Base-by-base conservation (phyloP, 2,113 vertebrate genomes). In the Sylvicapra grimmia region DNA sequence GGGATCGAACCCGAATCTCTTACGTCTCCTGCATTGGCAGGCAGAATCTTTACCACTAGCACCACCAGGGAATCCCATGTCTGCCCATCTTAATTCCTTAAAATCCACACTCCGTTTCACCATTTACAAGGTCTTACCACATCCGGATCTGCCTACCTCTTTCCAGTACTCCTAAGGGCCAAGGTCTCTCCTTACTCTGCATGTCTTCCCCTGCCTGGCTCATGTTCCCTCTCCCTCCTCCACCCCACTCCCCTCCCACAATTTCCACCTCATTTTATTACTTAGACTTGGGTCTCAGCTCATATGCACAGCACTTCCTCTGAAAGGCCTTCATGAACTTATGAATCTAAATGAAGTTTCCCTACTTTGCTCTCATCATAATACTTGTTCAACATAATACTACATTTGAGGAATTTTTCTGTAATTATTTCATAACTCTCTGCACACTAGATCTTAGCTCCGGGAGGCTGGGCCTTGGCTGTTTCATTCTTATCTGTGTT, bases 181-280 rank as follows among this genome's bases (percentile, higher is more conserved):
- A 53, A n/a, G 47, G 80, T 83, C 44, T 84, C 27, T 61, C 29
- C 36, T 44, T 65, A 14, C 19, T 31, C 59, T 15, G 4, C 27
- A 4, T 0, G 0, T n/a, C 65, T 49, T 27, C 31, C 36, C 15
- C 79, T 68, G 36, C 44, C n/a, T 86, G n/a, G 58, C 16, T 56
- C n/a, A 4, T 0, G 27, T 23, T 68, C 5, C 4, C 80, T 53
- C 14, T 13, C 1, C 2, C 29, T 53, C 6, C 29, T 25, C 25
- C 16, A 44, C 40, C 1, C 13, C 29, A 1, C n/a, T 11, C 23
- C 51, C 8, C 6, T 4, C 5, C 14, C 12, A 18, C 33, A 8
- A 4, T 12, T 10, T 44, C 65, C n/a, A 33, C 18, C 29, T 16
- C 5, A 58, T 21, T 90, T 56, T 75, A 23, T 25, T 58, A 36